Evolutionary conservation across 2,797 vertebrate genomes (phyloP).

Genomic region (Trematomus bernacchii): DNA sequence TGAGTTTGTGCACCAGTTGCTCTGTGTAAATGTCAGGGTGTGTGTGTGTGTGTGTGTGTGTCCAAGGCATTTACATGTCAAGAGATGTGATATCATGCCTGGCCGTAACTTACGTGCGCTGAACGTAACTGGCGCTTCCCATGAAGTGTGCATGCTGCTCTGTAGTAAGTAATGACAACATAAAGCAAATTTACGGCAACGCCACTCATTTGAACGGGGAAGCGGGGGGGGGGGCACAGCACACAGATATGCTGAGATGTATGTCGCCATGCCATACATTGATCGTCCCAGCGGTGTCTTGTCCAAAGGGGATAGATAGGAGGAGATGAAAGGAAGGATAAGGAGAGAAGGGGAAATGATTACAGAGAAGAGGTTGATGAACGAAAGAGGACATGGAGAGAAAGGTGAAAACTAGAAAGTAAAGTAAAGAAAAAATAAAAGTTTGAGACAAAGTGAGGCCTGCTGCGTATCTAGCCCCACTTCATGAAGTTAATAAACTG

Average conservation of each 20-base stretch:
- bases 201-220: constrained; percentile 62
- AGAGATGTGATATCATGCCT: constrained; percentile 54
- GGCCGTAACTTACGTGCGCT: constrained; percentile 67
- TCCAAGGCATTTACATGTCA: constrained; percentile 50
- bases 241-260: constrained; percentile 48
- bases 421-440: constrained; percentile 18
- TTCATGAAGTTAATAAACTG: constrained; percentile 80
- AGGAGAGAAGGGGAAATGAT: not conserved
- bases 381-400: not conserved
- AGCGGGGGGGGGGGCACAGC: constrained; percentile 15
- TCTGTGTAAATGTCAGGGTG: constrained; percentile 39
- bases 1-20: not conserved
- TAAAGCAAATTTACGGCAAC: constrained; percentile 83
- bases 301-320: constrained; percentile 11
- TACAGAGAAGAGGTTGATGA: constrained; percentile 24
- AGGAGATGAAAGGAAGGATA: not conserved
- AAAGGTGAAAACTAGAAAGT: constrained; percentile 30
- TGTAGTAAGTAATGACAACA: constrained; percentile 85
- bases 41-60: constrained; percentile 12
- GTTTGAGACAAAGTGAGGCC: constrained; percentile 39
- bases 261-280: constrained; percentile 52
- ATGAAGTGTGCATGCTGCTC: constrained; percentile 63
- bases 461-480: constrained; percentile 45
- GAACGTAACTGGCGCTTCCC: constrained; percentile 51
- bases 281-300: constrained; percentile 36